These are phyloP conservation scores for Grantiella picta DNA, from an alignment of 2,113 vertebrate species.

Conservation along the genomic window DNA sequence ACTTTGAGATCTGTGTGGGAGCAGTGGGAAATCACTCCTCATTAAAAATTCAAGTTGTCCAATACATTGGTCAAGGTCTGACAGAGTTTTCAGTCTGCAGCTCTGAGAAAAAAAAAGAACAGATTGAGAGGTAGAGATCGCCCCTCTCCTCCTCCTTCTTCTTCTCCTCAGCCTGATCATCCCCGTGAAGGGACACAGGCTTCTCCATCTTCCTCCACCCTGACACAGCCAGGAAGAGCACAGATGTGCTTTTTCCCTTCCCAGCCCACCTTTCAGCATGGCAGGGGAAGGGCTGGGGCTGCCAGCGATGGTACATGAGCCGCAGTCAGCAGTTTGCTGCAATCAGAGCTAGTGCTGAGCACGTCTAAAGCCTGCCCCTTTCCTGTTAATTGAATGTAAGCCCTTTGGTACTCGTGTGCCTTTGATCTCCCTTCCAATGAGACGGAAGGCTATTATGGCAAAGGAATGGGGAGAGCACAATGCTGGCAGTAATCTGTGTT, in stretches of 20 bases:
- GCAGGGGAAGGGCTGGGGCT: not conserved
- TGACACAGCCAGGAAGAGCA: not conserved
- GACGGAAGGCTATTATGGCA: conserved; percentile 60
- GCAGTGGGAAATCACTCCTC: not conserved
- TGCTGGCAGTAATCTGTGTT: conserved; percentile 46
- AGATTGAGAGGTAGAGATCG: not conserved
- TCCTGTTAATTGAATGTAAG: conserved; percentile 66
- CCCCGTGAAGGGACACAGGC: fast-evolving
- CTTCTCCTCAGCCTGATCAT: not conserved
- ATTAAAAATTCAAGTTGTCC: conserved; percentile 47
- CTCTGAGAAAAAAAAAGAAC: not conserved
- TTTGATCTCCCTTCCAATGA: conserved; percentile 56
- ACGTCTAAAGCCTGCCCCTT: conserved; percentile 25
- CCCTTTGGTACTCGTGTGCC: conserved; percentile 38
- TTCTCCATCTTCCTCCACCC: not conserved
- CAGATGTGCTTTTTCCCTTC: not conserved
- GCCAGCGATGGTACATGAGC: not conserved
- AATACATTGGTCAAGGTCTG: not conserved
- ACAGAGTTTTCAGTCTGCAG: not conserved
- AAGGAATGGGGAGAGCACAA: conserved; percentile 29
- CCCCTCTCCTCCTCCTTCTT: not conserved
- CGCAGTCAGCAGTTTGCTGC: conserved; percentile 42
- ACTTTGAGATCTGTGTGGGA: not conserved
- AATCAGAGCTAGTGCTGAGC: conserved; percentile 50
- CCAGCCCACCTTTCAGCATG: not conserved